A percentile compares a stretch with the other conserved stretches of the same genome.
Conservation (phyloP, 2,797 vertebrate genomes). For the Ataeniobius toweri region DNA sequence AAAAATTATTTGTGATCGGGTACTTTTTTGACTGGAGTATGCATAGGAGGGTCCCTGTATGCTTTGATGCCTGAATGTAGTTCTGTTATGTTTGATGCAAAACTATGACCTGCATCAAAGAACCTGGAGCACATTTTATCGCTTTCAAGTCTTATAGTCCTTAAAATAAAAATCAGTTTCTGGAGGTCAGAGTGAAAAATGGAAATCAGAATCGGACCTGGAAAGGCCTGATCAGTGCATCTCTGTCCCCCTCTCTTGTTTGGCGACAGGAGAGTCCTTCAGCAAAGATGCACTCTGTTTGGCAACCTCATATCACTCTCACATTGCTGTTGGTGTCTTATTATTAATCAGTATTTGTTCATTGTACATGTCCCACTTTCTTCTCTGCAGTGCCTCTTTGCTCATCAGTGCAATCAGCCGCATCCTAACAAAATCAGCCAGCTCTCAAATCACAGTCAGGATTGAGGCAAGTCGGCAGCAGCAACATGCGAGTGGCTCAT, state of each 20-base stretch:
- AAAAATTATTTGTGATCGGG: no score
- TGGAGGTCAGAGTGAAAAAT: neutral
- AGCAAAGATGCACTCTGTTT: slow-evolving; percentile 27
- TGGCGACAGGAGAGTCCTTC: slow-evolving; percentile 27
- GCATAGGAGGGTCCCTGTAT: no score
- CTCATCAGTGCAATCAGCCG: slow-evolving; percentile 70
- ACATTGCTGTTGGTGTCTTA: slow-evolving; percentile 51
- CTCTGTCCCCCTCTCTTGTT: neutral
- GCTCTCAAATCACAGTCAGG: slow-evolving; percentile 66
- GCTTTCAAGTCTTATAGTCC: neutral
- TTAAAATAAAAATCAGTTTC: neutral
- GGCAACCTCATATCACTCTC: slow-evolving; percentile 28
- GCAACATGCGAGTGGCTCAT: slow-evolving; percentile 43
- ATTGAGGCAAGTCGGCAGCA: slow-evolving; percentile 55
- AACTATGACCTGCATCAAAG: neutral
- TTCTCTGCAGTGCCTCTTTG: slow-evolving; percentile 53
- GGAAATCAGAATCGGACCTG: neutral
- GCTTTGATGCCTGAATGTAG: neutral
- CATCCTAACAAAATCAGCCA: slow-evolving; percentile 67
- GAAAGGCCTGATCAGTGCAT: neutral
- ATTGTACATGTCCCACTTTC: slow-evolving; percentile 59
- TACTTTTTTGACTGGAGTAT: no score
- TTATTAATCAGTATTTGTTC: slow-evolving; percentile 55
- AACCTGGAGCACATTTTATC: neutral
- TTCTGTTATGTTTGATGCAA: neutral